phyloP scores from a whole-genome alignment of 2,888 invertebrate species.

The Pherbina coryleti region DNA sequence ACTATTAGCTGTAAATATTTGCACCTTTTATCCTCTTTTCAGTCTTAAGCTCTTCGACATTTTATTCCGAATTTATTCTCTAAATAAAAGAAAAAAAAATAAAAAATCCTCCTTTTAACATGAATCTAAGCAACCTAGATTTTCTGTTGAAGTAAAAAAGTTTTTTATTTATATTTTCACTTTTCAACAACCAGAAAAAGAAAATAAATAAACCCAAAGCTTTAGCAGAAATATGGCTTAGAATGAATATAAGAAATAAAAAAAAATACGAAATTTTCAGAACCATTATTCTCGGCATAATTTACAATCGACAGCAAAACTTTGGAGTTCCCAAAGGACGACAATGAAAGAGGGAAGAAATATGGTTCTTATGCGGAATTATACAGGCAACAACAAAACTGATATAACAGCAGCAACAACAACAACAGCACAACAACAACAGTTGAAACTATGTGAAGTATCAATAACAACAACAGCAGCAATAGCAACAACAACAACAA shows the following conservation, averaged over 20 bases:
- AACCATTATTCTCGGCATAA: conserved; percentile 11
- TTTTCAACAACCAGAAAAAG: background rate
- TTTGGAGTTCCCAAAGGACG: background rate
- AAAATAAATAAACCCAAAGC: background rate
- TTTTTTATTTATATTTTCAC: background rate
- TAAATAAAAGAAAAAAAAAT: too few species aligned
- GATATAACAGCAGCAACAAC: background rate
- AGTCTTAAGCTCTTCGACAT: too few species aligned
- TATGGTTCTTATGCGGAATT: background rate
- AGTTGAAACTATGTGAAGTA: background rate
- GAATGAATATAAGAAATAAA: background rate
- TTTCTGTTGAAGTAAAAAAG: background rate
- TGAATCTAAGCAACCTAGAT: too few species aligned
- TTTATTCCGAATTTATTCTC: too few species aligned
- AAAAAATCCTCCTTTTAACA: too few species aligned
- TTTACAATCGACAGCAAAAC: conserved; percentile 11
- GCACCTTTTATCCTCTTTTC: too few species aligned
- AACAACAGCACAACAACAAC: background rate
- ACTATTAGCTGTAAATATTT: too few species aligned
- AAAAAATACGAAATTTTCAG: background rate
- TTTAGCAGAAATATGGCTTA: too few species aligned
- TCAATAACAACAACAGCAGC: background rate
- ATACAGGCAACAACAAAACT: background rate
- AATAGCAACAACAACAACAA: background rate
- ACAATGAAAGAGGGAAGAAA: background rate